Evolutionary conservation across 2,797 vertebrate genomes (phyloP).

Genomic region (Hephaestus fuliginosus): DNA sequence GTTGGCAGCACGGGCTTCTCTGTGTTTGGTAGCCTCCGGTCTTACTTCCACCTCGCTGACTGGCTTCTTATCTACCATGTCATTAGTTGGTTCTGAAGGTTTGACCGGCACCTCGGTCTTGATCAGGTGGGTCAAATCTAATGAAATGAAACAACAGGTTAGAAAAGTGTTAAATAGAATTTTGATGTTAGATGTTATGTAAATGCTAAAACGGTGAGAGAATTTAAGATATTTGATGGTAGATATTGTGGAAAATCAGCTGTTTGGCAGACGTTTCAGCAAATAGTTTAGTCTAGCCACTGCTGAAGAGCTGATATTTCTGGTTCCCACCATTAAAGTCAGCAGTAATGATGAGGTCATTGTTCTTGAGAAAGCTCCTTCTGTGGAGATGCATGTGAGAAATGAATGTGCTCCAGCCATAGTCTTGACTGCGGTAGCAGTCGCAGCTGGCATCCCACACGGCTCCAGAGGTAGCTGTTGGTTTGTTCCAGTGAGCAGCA

Average conservation of each 20-base stretch:
- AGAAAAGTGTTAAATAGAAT: neutral
- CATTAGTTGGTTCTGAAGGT: neutral
- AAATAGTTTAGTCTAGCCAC: too few relatives aligned
- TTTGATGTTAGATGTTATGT: neutral
- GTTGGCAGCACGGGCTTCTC: slow-evolving; percentile 59
- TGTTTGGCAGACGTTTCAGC: neutral
- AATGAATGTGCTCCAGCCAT: slow-evolving; percentile 88
- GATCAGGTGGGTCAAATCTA: slow-evolving; percentile 89
- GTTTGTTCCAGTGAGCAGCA: slow-evolving; percentile 84
- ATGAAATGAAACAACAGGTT: neutral
- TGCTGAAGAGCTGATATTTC: neutral
- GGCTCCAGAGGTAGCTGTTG: slow-evolving; percentile 76
- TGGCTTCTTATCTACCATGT: slow-evolving; percentile 56
- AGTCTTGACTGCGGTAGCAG: slow-evolving; percentile 71
- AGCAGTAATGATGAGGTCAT: slow-evolving; percentile 90
- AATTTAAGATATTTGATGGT: neutral
- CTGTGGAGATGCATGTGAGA: slow-evolving; percentile 85
- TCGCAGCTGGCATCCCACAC: slow-evolving; percentile 75
- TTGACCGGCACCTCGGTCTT: slow-evolving; percentile 86
- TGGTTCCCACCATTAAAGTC: slow-evolving; percentile 89
- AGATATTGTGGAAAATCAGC: neutral
- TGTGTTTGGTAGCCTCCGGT: slow-evolving; percentile 57
- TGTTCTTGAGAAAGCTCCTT: slow-evolving; percentile 90
- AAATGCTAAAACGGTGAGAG: too few relatives aligned
- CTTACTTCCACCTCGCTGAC: slow-evolving; percentile 31